These are phyloP conservation scores for Gymnarchus niloticus DNA, from an alignment of 2,113 vertebrate species.

Conservation along the genomic window DNA sequence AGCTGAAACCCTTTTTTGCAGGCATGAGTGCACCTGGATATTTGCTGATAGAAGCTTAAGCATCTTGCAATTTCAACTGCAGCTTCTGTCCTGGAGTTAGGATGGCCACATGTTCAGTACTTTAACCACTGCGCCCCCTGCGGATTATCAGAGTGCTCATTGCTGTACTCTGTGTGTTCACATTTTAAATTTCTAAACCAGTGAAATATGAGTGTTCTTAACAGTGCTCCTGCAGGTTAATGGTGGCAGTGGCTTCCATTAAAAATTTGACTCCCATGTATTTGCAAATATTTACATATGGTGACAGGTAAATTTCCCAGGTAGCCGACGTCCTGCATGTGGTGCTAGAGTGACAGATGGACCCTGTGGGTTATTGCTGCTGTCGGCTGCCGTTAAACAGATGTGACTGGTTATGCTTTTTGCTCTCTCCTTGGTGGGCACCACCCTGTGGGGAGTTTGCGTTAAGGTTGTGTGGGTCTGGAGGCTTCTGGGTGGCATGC, in stretches of 20 bases:
- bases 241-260: background rate
- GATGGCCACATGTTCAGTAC: background rate
- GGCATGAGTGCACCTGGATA: background rate
- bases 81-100: background rate
- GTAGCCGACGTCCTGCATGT: background rate
- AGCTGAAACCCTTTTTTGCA: background rate
- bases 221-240: background rate
- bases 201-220: background rate
- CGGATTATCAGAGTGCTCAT: background rate
- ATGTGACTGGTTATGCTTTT: background rate
- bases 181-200: background rate
- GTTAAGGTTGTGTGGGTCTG: background rate
- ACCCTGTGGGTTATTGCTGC: background rate
- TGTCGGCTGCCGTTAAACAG: no score
- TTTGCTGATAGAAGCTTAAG: background rate
- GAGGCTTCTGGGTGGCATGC: background rate
- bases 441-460: background rate
- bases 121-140: background rate
- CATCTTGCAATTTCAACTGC: background rate
- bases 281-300: conserved; percentile 5
- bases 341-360: background rate
- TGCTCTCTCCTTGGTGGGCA: background rate
- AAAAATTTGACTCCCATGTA: no score
- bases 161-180: background rate
- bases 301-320: background rate